Evolutionary conservation across 2,797 vertebrate genomes (phyloP).

Genomic region (Urocyon cinereoargenteus): DNA sequence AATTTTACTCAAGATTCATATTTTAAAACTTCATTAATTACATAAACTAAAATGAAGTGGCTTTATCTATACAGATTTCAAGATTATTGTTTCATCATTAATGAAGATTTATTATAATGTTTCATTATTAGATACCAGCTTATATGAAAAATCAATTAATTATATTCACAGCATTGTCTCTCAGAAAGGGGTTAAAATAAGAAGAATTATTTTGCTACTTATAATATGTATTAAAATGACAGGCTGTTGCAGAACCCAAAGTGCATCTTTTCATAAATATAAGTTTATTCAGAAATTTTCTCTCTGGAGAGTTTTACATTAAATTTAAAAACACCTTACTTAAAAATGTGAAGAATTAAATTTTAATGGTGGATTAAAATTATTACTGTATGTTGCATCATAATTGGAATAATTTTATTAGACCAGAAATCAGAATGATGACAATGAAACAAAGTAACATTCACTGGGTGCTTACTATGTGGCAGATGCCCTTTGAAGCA

Average conservation of each 20-base stretch:
- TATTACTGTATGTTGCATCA: neutral
- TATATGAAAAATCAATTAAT: slow-evolving; percentile 23
- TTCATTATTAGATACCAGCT: neutral
- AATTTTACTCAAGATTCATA: slow-evolving; percentile 20
- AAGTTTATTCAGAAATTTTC: slow-evolving; percentile 1
- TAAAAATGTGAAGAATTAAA: neutral
- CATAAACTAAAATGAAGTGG: neutral
- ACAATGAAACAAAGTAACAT: neutral
- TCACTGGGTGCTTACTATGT: neutral
- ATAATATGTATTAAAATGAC: slow-evolving; percentile 38
- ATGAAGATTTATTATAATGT: slow-evolving; percentile 1
- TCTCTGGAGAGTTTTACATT: slow-evolving; percentile 22
- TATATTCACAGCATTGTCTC: neutral
- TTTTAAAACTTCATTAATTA: slow-evolving; percentile 42
- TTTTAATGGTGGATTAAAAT: neutral
- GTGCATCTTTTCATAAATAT: neutral
- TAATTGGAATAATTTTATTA: neutral
- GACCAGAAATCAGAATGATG: neutral
- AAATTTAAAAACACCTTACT: neutral
- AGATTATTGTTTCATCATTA: neutral
- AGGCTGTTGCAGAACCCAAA: neutral
- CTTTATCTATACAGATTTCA: neutral
- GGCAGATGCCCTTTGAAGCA: neutral
- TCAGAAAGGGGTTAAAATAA: slow-evolving; percentile 26
- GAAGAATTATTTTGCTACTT: neutral